Percentiles rank a stretch among this genome's conserved stretches.
Conservation (phyloP, 2,888 invertebrate species). For the Cheilosia vulpina region DNA sequence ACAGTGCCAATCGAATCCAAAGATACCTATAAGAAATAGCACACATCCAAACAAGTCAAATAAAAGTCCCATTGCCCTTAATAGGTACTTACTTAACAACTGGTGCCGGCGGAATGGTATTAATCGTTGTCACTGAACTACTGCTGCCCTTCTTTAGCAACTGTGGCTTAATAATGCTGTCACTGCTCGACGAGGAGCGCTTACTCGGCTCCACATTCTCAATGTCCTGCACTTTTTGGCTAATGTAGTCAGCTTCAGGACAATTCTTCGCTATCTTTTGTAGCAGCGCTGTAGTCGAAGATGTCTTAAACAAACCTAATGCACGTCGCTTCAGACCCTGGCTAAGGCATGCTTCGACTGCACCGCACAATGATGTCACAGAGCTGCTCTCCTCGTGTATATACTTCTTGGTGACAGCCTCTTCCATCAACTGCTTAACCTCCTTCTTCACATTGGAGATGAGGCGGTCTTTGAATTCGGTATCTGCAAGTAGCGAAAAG, state of each 20-base stretch:
- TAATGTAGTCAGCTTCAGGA: slow-evolving; percentile 90
- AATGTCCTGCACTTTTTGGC: slow-evolving; percentile 90
- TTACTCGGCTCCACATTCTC: slow-evolving; percentile 88
- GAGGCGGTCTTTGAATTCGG: slow-evolving; percentile 90
- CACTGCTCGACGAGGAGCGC: slow-evolving; percentile 86
- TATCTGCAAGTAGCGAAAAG: slow-evolving; percentile 76
- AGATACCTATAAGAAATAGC: slow-evolving; percentile 86
- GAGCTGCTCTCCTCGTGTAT: slow-evolving; percentile 97
- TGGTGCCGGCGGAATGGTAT: slow-evolving; percentile 67
- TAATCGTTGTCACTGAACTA: slow-evolving; percentile 81
- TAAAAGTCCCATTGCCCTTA: not conserved
- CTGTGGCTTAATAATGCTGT: slow-evolving; percentile 88
- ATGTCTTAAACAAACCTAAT: slow-evolving; percentile 95
- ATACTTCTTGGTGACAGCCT: slow-evolving; percentile 96
- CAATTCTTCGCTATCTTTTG: slow-evolving; percentile 95
- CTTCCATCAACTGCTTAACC: slow-evolving; percentile 98
- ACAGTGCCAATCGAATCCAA: slow-evolving; percentile 95
- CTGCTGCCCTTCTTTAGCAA: slow-evolving; percentile 88
- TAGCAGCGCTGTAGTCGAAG: slow-evolving; percentile 95
- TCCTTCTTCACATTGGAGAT: slow-evolving; percentile 94
- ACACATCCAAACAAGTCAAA: not conserved
- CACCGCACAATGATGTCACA: slow-evolving; percentile 94
- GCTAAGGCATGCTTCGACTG: slow-evolving; percentile 94
- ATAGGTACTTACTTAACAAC: slow-evolving; percentile 51
- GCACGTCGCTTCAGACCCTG: slow-evolving; percentile 89